Conservation (phyloP, 2,797 vertebrate species). For the Manis pentadactyla region DNA sequence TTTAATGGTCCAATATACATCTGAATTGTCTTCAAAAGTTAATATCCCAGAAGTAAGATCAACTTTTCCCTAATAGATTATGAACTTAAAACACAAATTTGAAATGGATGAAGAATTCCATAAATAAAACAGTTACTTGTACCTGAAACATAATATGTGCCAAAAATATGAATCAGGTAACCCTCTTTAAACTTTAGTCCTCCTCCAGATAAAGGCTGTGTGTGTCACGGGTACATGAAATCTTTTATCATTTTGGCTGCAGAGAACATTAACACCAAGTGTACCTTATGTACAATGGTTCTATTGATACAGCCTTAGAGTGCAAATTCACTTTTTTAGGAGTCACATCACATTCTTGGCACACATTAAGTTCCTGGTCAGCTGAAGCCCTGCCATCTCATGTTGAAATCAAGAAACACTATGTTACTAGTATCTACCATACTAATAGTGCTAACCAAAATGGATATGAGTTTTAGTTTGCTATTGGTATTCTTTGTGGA, state of each 20-base stretch:
- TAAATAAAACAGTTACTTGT: slow-evolving; percentile 39
- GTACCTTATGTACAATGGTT: not conserved
- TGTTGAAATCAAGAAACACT: not conserved
- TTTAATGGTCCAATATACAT: slow-evolving; percentile 37
- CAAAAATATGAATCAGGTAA: not conserved
- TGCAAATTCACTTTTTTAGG: not conserved
- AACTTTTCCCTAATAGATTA: slow-evolving; percentile 5
- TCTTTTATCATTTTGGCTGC: slow-evolving; percentile 40
- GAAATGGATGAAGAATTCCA: not conserved
- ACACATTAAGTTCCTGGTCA: not conserved
- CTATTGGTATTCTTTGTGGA: slow-evolving; percentile 38
- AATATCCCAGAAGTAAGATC: not conserved
- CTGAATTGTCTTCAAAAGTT: slow-evolving; percentile 28
- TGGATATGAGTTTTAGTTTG: not conserved
- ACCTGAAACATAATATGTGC: not conserved
- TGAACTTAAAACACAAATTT: slow-evolving; percentile 46
- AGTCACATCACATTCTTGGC: not conserved
- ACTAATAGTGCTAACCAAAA: not conserved
- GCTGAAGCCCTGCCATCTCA: not conserved
- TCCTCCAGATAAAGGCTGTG: not conserved
- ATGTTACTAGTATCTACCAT: not conserved
- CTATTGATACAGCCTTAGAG: not conserved
- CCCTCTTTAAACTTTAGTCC: not conserved
- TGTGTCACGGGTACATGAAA: not conserved
- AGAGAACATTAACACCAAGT: not conserved